Evolutionary conservation across 2,113 vertebrate species (phyloP).

Genomic region (Cranoglanis bouderius): DNA sequence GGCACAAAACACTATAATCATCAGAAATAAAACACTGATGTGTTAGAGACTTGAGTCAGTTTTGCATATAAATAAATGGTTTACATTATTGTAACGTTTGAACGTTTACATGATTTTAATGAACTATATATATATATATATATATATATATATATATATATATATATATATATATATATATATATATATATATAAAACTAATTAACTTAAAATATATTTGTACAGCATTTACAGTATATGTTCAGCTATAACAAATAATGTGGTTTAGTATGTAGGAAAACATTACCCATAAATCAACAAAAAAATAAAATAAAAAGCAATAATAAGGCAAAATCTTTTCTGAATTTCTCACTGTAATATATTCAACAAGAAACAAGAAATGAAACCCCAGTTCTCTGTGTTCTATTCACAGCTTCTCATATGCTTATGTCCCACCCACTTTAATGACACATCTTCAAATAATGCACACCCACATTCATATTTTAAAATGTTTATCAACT

Average conservation of each 20-base stretch:
- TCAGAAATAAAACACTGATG: neutral
- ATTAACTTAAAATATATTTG: neutral
- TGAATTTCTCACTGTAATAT: neutral
- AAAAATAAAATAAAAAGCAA: neutral
- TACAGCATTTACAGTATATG: neutral
- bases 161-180: too few species aligned
- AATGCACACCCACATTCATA: constrained; percentile 27
- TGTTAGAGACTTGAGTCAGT: neutral
- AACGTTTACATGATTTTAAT: neutral
- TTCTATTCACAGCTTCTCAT: neutral
- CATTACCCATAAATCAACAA: neutral
- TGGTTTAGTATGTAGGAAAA: neutral
- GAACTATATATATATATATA: too few species aligned
- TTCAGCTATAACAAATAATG: neutral
- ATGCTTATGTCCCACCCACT: neutral
- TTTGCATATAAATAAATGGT: neutral
- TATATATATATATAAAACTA: too few species aligned
- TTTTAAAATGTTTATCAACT: constrained; percentile 33
- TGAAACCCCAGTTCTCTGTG: neutral
- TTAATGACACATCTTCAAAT: constrained; percentile 24
- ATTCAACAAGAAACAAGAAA: neutral
- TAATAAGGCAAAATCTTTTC: neutral
- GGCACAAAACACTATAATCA: neutral
- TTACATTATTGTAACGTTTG: neutral
- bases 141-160: too few species aligned